Conservation (phyloP, 2,888 invertebrate genomes). For the Diloba caeruleocephala region DNA sequence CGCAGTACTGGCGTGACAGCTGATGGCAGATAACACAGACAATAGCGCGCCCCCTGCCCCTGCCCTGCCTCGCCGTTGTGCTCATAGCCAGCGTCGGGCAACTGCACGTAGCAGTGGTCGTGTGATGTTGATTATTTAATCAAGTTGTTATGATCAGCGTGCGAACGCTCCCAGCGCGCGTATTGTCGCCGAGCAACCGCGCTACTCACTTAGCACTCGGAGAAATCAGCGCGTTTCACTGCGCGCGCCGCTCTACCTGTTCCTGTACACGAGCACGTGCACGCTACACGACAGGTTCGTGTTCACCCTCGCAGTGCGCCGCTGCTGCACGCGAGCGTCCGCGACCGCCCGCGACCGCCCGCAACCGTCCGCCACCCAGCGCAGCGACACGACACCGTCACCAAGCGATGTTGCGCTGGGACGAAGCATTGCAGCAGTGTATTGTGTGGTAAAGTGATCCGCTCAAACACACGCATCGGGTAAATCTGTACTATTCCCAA, state of each 20-base stretch:
- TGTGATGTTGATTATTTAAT: constrained; percentile 43
- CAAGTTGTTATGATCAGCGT: constrained; percentile 39
- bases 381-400: too few species aligned
- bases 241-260: constrained; percentile 22
- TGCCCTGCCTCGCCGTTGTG: neutral
- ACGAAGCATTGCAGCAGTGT: too few species aligned
- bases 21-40: constrained; percentile 44
- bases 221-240: constrained; percentile 38
- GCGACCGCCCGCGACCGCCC: too few species aligned
- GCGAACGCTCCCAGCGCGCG: constrained; percentile 34
- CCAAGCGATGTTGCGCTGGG: neutral
- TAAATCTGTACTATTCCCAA: too few species aligned
- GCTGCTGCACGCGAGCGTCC: neutral
- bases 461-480: too few species aligned
- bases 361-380: too few species aligned
- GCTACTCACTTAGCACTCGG: constrained; percentile 25
- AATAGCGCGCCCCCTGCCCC: constrained; percentile 16
- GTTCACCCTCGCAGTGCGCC: neutral
- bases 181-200: constrained; percentile 2
- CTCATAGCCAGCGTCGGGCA: constrained; percentile 9
- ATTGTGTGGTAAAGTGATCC: too few species aligned
- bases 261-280: constrained; percentile 23
- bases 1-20: neutral
- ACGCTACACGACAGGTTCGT: neutral
- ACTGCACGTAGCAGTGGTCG: constrained; percentile 13